phyloP scores from a whole-genome alignment of 2,113 vertebrate genomes.

The Macrotus californicus region DNA sequence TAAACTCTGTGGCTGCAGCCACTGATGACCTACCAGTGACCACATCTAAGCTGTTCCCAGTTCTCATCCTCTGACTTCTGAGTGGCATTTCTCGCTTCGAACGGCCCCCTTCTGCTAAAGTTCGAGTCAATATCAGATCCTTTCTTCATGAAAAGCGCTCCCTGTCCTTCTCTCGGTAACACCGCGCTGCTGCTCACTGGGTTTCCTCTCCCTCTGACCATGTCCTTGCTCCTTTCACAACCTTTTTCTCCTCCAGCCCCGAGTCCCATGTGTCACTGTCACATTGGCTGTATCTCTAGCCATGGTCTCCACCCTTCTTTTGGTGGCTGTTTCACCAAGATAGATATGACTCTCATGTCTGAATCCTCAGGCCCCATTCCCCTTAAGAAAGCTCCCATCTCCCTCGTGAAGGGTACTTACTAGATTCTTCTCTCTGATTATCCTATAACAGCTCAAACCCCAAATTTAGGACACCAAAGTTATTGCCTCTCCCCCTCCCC shows the following conservation, averaged over 20 bases:
- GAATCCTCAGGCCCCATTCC: neutral
- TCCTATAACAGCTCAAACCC: neutral
- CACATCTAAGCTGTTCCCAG: neutral
- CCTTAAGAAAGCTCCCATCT: neutral
- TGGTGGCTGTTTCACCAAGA: neutral
- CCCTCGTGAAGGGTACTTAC: neutral
- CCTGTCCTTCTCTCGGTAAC: neutral
- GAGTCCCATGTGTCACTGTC: fast-evolving
- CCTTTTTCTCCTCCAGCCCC: neutral
- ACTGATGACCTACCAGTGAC: neutral
- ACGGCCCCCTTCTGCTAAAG: neutral
- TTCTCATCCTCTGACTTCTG: neutral
- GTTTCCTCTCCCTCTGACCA: neutral
- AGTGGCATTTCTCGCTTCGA: neutral
- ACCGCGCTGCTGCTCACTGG: neutral
- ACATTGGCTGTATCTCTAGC: neutral
- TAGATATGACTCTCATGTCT: neutral
- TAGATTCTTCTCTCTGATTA: neutral
- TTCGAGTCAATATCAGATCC: neutral
- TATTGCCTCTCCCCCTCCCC: neutral
- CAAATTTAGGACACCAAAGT: neutral
- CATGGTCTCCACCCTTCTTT: neutral
- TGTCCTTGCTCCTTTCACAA: neutral
- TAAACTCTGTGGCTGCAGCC: neutral
- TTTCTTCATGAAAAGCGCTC: neutral